A percentile compares a stretch with the other conserved stretches of the same genome.
Conservation (phyloP, 2,888 invertebrate species). For the Pachydiplax longipennis region DNA sequence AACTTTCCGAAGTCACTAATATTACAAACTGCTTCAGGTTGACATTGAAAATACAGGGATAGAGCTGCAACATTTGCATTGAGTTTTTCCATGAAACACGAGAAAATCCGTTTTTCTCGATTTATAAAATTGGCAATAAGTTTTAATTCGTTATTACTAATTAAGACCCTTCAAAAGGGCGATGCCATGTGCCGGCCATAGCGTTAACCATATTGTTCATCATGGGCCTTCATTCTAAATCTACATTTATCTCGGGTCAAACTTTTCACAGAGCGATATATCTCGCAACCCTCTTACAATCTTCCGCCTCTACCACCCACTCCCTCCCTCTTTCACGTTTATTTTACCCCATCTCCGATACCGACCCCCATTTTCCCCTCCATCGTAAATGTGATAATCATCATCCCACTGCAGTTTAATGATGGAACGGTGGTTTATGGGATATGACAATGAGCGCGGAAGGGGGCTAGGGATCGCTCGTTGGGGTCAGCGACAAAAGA, state of each 20-base stretch:
- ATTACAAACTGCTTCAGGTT: no score
- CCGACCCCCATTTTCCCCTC: background rate
- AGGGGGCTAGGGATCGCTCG: background rate
- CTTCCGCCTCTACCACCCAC: background rate
- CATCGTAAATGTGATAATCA: conserved; percentile 38
- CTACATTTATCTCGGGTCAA: background rate
- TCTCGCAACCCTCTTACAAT: background rate
- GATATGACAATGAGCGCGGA: conserved; percentile 27
- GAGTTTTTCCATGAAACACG: no score
- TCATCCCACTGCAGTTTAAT: conserved; percentile 41
- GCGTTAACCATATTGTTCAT: no score
- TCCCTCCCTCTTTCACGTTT: background rate
- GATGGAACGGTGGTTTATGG: conserved; percentile 37
- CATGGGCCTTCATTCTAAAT: no score
- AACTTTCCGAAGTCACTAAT: no score
- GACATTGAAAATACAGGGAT: no score
- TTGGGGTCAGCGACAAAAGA: conserved; percentile 18
- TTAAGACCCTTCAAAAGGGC: no score
- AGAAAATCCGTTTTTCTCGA: no score
- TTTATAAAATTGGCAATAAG: no score
- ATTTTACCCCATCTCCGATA: background rate
- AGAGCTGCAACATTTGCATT: no score
- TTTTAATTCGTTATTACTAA: no score
- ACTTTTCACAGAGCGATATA: background rate
- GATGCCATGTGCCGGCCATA: no score